Conservation (phyloP, 2,888 invertebrate species). For the Cetonia aurata region DNA sequence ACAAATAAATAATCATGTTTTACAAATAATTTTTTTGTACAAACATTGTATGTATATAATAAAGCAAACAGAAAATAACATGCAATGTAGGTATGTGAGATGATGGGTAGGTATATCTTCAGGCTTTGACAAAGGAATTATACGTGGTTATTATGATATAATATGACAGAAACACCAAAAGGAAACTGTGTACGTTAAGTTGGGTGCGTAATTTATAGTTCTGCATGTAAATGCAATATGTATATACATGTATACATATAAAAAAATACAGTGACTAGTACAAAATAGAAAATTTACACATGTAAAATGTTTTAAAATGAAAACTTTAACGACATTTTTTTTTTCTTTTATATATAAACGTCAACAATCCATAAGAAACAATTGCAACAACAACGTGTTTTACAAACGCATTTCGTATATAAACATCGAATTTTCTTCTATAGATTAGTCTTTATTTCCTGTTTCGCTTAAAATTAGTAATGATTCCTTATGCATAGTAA, state of each 20-base stretch:
- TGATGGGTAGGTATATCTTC: conserved; percentile 11
- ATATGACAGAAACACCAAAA: conserved; percentile 20
- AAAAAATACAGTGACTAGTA: conserved; percentile 47
- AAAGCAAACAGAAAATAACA: conserved; percentile 37
- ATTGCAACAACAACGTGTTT: conserved; percentile 37
- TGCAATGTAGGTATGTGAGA: conserved; percentile 22
- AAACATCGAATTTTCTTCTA: conserved; percentile 32
- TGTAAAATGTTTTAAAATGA: conserved; percentile 36
- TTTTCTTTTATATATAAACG: conserved; percentile 27
- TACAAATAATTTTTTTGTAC: conserved; percentile 45
- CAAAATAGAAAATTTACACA: conserved; percentile 43
- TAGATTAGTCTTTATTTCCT: conserved; percentile 22
- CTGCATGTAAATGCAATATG: conserved; percentile 19
- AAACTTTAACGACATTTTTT: conserved; percentile 16
- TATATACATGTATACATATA: conserved; percentile 38
- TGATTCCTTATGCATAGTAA: conserved; percentile 16
- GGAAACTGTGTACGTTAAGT: conserved; percentile 23
- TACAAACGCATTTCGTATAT: conserved; percentile 32
- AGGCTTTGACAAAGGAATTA: conserved; percentile 13
- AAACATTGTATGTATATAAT: conserved; percentile 38
- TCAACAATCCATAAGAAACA: conserved; percentile 41
- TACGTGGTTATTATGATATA: conserved; percentile 14
- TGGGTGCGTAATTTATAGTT: conserved; percentile 27
- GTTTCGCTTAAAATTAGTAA: conserved; percentile 23
- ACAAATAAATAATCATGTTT: conserved; percentile 52